phyloP scores from a whole-genome alignment of 2,888 invertebrate genomes.

The Metopia argyrocephala region DNA sequence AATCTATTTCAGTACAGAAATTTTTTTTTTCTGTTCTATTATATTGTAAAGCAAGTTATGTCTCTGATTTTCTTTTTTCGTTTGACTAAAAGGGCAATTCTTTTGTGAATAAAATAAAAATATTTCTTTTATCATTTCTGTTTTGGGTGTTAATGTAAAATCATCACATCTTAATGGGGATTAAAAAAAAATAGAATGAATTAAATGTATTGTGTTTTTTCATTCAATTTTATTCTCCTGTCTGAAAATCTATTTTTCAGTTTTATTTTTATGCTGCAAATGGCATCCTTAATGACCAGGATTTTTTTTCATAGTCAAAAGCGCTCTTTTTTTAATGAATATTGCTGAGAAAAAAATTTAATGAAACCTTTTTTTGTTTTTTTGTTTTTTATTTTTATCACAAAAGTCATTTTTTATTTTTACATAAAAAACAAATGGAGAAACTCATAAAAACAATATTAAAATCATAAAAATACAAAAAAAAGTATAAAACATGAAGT shows the following conservation, averaged over 20 bases:
- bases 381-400: constrained; percentile 16
- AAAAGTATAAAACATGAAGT: neutral
- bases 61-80: no score
- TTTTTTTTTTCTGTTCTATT: neutral
- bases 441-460: no score
- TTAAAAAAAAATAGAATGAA: constrained; percentile 10
- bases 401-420: constrained; percentile 22
- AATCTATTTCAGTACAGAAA: neutral
- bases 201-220: neutral
- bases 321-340: constrained; percentile 16
- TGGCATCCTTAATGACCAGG: constrained; percentile 41
- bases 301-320: constrained; percentile 20
- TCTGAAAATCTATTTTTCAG: constrained; percentile 4
- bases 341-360: constrained; percentile 10
- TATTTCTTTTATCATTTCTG: neutral
- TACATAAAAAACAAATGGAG: no score
- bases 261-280: constrained; percentile 1
- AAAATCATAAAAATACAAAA: no score
- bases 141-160: constrained; percentile 29
- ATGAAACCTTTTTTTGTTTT: no score
- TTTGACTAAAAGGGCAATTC: no score
- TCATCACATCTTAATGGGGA: constrained; percentile 37
- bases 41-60: no score
- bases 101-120: neutral
- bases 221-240: constrained; percentile 34